Evolutionary conservation across 2,888 invertebrate species (phyloP).

Genomic region (Spisula subtruncata): DNA sequence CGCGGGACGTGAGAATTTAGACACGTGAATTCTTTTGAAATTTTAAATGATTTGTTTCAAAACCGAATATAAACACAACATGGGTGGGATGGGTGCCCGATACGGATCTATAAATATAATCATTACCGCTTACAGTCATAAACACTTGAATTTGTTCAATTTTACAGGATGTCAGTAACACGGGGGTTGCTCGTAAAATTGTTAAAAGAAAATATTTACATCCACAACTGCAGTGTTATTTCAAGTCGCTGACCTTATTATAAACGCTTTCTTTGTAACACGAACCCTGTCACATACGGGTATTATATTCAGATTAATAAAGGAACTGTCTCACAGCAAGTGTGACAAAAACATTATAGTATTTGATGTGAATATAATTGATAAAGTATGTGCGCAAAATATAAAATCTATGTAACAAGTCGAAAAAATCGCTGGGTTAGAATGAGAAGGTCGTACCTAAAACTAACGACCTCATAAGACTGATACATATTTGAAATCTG

Average conservation of each 20-base stretch:
- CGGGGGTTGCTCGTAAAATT: constrained; percentile 17
- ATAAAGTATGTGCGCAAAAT: too few relatives aligned
- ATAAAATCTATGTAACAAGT: too few relatives aligned
- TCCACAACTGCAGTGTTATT: not conserved
- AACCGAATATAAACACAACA: not conserved
- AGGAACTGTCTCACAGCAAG: too few relatives aligned
- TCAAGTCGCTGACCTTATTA: not conserved
- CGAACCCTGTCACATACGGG: not conserved
- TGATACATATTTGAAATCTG: too few relatives aligned
- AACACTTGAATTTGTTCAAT: not conserved
- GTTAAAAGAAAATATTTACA: constrained; percentile 15
- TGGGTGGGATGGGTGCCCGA: not conserved
- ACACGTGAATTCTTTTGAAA: not conserved
- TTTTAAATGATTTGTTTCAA: not conserved
- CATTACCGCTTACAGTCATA: not conserved
- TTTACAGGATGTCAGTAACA: constrained; percentile 1
- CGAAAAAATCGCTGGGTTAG: too few relatives aligned
- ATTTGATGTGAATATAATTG: too few relatives aligned
- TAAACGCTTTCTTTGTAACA: not conserved
- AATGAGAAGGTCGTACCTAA: too few relatives aligned
- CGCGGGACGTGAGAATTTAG: not conserved
- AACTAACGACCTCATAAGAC: too few relatives aligned
- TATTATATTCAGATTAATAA: too few relatives aligned
- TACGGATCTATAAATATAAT: not conserved
- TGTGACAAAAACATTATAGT: too few relatives aligned